Evolutionary conservation across 2,888 invertebrate genomes (phyloP).

Genomic region (Protonemura montana): DNA sequence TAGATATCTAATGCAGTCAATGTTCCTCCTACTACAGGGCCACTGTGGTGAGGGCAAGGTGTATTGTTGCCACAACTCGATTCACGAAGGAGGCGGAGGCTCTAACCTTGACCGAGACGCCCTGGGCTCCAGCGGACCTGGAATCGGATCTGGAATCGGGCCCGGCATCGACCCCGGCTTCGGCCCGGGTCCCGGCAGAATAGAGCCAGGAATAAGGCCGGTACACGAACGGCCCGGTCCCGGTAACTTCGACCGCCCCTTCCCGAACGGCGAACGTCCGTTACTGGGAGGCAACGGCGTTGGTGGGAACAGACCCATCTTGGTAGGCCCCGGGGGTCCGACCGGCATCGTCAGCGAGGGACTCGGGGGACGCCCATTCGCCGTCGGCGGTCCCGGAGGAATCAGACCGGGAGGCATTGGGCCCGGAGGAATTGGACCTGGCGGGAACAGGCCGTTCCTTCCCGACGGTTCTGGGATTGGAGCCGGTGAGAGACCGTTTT

Average conservation of each 20-base stretch:
- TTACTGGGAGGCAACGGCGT: slow-evolving; percentile 23
- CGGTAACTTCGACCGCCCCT: not conserved
- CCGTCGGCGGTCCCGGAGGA: not conserved
- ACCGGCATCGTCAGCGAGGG: slow-evolving; percentile 61
- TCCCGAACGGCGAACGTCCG: slow-evolving; percentile 23
- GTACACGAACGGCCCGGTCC: not conserved
- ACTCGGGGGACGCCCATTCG: not conserved
- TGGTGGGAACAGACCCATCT: slow-evolving; percentile 52
- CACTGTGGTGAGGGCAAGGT: slow-evolving; percentile 69
- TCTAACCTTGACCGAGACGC: not conserved
- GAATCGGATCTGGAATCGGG: not conserved
- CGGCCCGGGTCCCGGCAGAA: slow-evolving; percentile 41
- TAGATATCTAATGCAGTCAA: too few species aligned
- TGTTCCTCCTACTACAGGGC: too few species aligned
- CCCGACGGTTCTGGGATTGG: not conserved
- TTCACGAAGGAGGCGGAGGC: slow-evolving; percentile 46
- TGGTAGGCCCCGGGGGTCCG: slow-evolving; percentile 64
- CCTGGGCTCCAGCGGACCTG: not conserved
- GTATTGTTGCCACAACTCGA: slow-evolving; percentile 69
- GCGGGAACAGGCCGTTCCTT: slow-evolving; percentile 9
- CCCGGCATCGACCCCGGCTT: not conserved
- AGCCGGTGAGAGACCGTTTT: not conserved
- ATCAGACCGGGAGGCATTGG: slow-evolving; percentile 14
- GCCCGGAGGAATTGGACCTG: not conserved
- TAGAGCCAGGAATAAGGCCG: slow-evolving; percentile 38